Evolutionary conservation across 2,797 vertebrate species (phyloP), one percentile per base, ranked within the genome.

Genomic region (Mastacembelus armatus): DNA sequence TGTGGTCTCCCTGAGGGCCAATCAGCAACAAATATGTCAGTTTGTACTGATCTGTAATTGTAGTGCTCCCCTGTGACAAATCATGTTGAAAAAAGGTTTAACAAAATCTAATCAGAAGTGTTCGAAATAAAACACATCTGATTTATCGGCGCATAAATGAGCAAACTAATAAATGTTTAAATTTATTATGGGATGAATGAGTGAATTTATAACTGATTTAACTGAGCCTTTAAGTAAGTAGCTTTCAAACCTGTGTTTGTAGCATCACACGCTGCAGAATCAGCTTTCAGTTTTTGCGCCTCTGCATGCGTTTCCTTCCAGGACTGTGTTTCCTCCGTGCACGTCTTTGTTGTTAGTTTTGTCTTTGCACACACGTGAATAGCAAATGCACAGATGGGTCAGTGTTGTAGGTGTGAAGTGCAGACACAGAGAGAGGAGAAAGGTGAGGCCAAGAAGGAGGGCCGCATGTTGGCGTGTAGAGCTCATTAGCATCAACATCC

Each of bases 1-100:
- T 81, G 75, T 35, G 0, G 40, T 12, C 63, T 82, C 85, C 83
- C 84, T 74, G 30, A 42, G 80, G 86, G 73, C 85, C 87, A 89
- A 86, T 90, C 87, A 86, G 80, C 21, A 69, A 77, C 76, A 85
- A 66, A 87, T 57, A 73, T 81, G 80, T 78, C 83, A 80, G 66
- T 43, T 66, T 81, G 71, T 65, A 64, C 75, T 63, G 67, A 85
- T 74, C 76, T 59, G 39, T 74, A 77, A 76, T 69, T 67, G 72
- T 52, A 50, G 61, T 29, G 24, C 51, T 81, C 71, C 71, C 70
- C 18, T n/a, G 69, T 58, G 80, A 74, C 85, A 70, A 77, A 66
- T 66, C 66, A 55, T 52, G 40, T 44, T 65, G 39, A 60, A 62
- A 69, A 51, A 71, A 24, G 8, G 56, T 74, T 66, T 35, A 27